phyloP scores from a whole-genome alignment of 2,888 invertebrate genomes.

The Epirrhoe alternata region DNA sequence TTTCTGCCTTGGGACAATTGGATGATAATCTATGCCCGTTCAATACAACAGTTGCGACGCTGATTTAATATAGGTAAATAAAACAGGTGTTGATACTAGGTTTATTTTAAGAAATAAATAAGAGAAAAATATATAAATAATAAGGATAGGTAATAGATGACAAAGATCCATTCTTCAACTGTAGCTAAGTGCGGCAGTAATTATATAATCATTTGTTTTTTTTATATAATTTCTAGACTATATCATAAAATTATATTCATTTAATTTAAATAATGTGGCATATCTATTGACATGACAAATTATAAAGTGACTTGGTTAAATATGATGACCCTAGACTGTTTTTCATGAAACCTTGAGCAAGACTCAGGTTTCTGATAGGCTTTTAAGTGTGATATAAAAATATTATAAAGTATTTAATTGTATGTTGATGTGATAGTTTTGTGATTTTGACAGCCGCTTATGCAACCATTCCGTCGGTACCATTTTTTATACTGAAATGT shows the following conservation, averaged over 20 bases:
- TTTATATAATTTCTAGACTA: not conserved
- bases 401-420: constrained; percentile 34
- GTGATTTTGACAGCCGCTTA: constrained; percentile 36
- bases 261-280: not conserved
- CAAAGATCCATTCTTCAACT: constrained; percentile 11
- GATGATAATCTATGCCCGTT: not conserved
- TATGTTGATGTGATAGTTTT: constrained; percentile 39
- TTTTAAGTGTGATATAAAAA: constrained; percentile 32
- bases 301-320: constrained; percentile 29
- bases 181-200: constrained; percentile 2
- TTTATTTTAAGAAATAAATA: constrained; percentile 19
- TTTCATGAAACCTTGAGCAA: constrained; percentile 28
- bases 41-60: constrained; percentile 17
- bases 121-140: constrained; percentile 5
- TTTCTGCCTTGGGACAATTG: not conserved
- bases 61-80: constrained; percentile 28
- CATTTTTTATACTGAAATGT: constrained; percentile 1
- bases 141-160: not conserved
- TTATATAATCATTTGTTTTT: not conserved
- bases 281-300: constrained; percentile 2
- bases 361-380: constrained; percentile 28
- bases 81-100: constrained; percentile 34
- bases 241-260: not conserved
- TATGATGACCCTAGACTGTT: constrained; percentile 27
- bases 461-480: constrained; percentile 31